Base-by-base conservation (phyloP, 2,888 invertebrate genomes). In the Epinotia ramella region DNA sequence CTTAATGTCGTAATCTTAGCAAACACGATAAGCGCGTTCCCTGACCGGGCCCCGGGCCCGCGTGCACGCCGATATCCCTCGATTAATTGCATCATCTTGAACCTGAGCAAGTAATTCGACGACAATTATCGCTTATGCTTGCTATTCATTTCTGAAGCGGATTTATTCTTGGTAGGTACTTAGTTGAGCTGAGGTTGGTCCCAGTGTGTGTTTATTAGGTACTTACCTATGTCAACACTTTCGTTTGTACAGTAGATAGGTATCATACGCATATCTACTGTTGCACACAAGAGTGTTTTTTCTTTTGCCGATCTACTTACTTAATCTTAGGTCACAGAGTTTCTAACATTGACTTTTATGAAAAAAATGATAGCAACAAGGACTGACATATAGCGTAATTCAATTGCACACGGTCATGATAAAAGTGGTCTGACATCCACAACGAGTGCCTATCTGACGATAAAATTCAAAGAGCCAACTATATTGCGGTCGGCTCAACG, bases 401-500 rank as follows among this genome's bases (percentile, higher is more conserved):
- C 66, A 60, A 75, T 75, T 75, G 75, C 70, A 75, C 75, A 65
- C 70, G 59, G 49, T 70, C 65, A 59, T 66, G 65, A 75, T 70
- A 53, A 71, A 69, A 71, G 75, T 75, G 56, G 71, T 75, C 66
- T 71, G 66, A 75, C 75, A 60, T 71, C 53, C 53, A 75, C 75
- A 75, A 66, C 49, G 40, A 66, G 70, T 24, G 18, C 28, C 44
- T 53, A 28, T 44, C 44, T 53, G 74, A 60, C 40, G 71, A 71
- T 71, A 62, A 62, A 59, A 74, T 64, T 1, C 24, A n/a, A 59
- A 59, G 1, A 3, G 12, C 75, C 44, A 75, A 62, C 12, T 60
- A 28, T 44, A 18, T 53, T 62, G 71, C 75, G 40, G 75, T 40
- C 28, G 24, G 4, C 62, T 18, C 1, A 28, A 66, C 24, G 7